These are phyloP conservation scores for Microctenopoma steveboyesi DNA, from an alignment of 2,797 vertebrate species.

Conservation along the genomic window DNA sequence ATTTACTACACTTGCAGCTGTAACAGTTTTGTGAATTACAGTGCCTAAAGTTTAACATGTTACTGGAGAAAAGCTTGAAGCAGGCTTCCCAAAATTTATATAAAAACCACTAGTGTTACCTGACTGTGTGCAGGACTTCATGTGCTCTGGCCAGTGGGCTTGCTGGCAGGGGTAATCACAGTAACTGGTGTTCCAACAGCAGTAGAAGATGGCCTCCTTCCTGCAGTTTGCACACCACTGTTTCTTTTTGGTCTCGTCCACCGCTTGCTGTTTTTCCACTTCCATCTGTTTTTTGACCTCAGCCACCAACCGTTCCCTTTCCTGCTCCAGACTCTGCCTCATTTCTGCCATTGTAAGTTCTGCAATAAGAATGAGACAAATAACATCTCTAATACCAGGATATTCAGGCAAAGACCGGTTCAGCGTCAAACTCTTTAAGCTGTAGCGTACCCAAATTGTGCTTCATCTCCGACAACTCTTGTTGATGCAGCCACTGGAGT, in stretches of 20 bases:
- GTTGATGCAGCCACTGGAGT: constrained; percentile 97
- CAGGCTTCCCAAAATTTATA: not conserved
- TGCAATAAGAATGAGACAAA: constrained; percentile 58
- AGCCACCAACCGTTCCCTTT: constrained; percentile 91
- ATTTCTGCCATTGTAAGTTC: constrained; percentile 99
- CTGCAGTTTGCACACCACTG: constrained; percentile 99
- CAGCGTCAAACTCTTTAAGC: not conserved
- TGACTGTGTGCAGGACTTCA: constrained; percentile 99
- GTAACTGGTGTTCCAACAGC: constrained; percentile 99
- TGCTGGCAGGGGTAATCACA: constrained; percentile 99
- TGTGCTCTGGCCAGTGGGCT: constrained; percentile 98
- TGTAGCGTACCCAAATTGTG: constrained; percentile 91
- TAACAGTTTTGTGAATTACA: not conserved
- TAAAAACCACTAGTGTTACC: constrained; percentile 79
- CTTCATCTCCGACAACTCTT: constrained; percentile 98
- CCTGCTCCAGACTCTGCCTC: constrained; percentile 98
- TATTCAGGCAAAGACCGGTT: not conserved
- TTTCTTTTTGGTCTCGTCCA: constrained; percentile 99
- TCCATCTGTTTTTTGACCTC: constrained; percentile 98
- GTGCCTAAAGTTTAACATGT: not conserved
- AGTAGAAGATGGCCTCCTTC: constrained; percentile 99
- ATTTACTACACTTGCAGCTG: not conserved
- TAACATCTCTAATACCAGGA: not conserved
- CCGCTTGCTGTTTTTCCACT: constrained; percentile 93
- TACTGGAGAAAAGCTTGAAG: not conserved